A percentile compares a stretch with the other conserved stretches of the same genome.
Conservation (phyloP, 2,888 invertebrate species). For the Drosophila paranaensis region DNA sequence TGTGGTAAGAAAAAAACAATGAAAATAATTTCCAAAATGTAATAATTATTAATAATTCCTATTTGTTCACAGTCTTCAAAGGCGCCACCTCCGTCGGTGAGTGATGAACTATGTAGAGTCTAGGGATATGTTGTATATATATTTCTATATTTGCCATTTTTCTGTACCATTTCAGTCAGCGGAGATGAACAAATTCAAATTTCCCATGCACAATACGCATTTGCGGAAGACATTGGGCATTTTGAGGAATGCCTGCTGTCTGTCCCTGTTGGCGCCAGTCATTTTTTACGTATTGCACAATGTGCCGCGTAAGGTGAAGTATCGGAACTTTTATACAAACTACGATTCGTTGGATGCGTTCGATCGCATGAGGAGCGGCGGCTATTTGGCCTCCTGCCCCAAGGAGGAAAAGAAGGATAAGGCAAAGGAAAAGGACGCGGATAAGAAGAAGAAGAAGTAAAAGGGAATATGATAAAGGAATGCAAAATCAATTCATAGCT, state of each 20-base stretch:
- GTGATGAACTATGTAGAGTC: not conserved
- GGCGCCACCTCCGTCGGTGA: not conserved
- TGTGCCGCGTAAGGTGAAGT: slow-evolving; percentile 29
- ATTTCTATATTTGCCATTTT: not conserved
- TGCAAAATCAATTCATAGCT: not conserved
- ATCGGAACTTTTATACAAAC: slow-evolving; percentile 48
- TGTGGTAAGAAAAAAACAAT: slow-evolving; percentile 4
- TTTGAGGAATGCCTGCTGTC: slow-evolving; percentile 42
- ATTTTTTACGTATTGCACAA: slow-evolving; percentile 34
- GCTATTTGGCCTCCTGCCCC: slow-evolving; percentile 36
- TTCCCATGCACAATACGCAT: slow-evolving; percentile 61
- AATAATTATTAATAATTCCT: not conserved
- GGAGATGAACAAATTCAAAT: slow-evolving; percentile 58
- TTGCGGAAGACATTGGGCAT: slow-evolving; percentile 16
- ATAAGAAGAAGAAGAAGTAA: slow-evolving; percentile 2
- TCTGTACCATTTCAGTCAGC: slow-evolving; percentile 6
- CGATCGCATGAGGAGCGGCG: slow-evolving; percentile 60
- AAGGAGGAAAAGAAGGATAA: slow-evolving; percentile 15
- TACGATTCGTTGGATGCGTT: slow-evolving; percentile 65
- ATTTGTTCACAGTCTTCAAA: not conserved
- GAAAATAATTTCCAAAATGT: not conserved
- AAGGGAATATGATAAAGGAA: not conserved
- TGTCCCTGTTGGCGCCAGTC: slow-evolving; percentile 31
- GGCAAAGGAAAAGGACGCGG: not conserved
- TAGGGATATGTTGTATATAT: not conserved